Conservation (phyloP, 2,113 vertebrate species). For the Capreolus pygargus region DNA sequence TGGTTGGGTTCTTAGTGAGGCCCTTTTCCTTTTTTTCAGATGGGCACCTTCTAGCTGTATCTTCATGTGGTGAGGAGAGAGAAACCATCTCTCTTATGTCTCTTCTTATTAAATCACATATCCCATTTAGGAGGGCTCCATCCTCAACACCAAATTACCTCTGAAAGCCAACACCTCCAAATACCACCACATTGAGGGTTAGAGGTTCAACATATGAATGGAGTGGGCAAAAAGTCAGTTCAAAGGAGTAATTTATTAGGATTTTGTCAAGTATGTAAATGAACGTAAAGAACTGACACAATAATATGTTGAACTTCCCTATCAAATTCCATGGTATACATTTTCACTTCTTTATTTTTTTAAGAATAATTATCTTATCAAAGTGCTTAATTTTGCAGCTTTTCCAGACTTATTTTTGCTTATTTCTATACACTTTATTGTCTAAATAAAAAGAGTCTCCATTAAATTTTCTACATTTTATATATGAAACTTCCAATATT, state of each 20-base stretch:
- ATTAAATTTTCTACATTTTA: background rate
- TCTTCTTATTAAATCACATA: background rate
- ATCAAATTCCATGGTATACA: background rate
- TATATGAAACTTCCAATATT: background rate
- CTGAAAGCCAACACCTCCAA: background rate
- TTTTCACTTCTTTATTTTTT: background rate
- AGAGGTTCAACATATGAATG: background rate
- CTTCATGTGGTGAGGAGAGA: background rate
- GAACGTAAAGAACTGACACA: background rate
- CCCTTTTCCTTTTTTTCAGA: background rate
- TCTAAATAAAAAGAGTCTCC: background rate
- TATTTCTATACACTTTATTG: background rate
- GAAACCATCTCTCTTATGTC: background rate
- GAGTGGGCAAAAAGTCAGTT: background rate
- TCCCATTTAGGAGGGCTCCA: background rate
- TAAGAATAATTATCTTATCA: background rate
- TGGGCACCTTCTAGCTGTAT: background rate
- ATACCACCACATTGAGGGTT: background rate
- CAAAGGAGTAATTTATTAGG: background rate
- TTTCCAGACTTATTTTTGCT: background rate
- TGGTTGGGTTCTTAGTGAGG: background rate
- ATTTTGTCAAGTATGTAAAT: background rate
- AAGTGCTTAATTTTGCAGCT: background rate
- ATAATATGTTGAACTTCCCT: background rate
- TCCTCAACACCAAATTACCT: background rate